Conservation (phyloP, 92 coral and sea anemone genomes). For the Chrysogorgia sp. region DNA sequence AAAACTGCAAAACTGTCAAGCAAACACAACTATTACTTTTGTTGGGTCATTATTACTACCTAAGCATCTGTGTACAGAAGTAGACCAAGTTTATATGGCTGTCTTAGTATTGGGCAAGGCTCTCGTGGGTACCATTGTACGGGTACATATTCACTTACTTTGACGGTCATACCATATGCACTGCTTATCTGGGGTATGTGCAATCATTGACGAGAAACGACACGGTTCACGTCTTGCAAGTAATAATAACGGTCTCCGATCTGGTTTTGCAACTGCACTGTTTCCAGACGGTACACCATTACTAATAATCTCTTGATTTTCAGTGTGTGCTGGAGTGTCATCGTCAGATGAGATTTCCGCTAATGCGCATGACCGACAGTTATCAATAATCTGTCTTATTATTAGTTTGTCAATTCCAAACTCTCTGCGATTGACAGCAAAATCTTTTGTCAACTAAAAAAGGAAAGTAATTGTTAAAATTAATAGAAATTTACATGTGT, state of each 20-base stretch:
- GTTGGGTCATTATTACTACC: no score
- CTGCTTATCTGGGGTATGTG: constrained; percentile 76
- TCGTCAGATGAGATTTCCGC: constrained; percentile 15
- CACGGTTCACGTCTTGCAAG: constrained; percentile 48
- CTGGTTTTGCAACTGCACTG: background rate
- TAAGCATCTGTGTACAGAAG: no score
- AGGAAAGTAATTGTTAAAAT: background rate
- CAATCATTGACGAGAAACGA: constrained; percentile 79
- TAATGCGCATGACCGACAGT: constrained; percentile 70
- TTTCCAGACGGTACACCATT: background rate
- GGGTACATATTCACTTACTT: constrained; percentile 75
- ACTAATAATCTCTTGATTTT: no score
- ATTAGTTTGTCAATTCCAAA: constrained; percentile 79
- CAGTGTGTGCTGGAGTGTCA: constrained; percentile 21
- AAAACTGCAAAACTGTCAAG: no score
- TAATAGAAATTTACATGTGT: background rate
- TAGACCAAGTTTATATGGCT: no score
- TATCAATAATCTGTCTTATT: constrained; percentile 66
- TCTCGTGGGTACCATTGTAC: no score
- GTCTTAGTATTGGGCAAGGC: no score
- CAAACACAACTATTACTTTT: no score
- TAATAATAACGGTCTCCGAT: background rate
- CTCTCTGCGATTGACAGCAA: constrained; percentile 74
- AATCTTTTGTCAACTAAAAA: constrained; percentile 76
- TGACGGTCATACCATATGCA: constrained; percentile 95